Evolutionary conservation across 2,888 invertebrate genomes (phyloP).

Genomic region (Clitarchus hookeri): DNA sequence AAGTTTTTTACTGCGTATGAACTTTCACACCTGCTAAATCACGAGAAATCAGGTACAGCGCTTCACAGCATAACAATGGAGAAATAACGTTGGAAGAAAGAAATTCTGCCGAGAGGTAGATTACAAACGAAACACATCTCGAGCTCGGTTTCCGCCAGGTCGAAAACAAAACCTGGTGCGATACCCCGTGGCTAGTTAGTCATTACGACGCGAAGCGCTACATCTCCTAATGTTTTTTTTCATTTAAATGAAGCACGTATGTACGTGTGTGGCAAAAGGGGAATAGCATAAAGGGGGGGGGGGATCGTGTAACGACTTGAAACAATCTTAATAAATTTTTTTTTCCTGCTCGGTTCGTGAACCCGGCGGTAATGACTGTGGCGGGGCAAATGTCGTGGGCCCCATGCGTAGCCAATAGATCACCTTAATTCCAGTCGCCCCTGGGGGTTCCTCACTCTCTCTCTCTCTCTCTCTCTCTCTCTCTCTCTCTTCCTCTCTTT

Average conservation of each 20-base stretch:
- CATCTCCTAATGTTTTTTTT: not conserved
- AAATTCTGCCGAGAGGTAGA: too few species aligned
- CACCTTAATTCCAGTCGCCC: constrained; percentile 9
- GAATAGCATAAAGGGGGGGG: not conserved
- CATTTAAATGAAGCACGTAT: not conserved
- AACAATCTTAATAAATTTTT: not conserved
- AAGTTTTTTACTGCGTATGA: too few species aligned
- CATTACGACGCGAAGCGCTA: not conserved
- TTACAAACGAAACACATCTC: too few species aligned
- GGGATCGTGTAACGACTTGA: not conserved
- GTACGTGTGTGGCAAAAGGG: not conserved
- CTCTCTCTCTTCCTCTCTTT: too few species aligned
- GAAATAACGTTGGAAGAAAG: too few species aligned
- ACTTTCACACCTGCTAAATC: too few species aligned
- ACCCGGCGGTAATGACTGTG: not conserved
- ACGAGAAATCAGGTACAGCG: too few species aligned
- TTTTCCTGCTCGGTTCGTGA: not conserved
- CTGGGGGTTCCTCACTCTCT: not conserved
- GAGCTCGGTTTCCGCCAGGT: too few species aligned
- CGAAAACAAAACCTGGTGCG: too few species aligned
- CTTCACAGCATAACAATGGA: too few species aligned
- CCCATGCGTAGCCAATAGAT: constrained; percentile 2
- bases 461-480: too few species aligned
- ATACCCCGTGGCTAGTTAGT: too few species aligned
- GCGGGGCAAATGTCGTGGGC: not conserved